phyloP scores from a whole-genome alignment of 37 sponge, comb jelly and placozoan species.

The Halichondria panicea region DNA sequence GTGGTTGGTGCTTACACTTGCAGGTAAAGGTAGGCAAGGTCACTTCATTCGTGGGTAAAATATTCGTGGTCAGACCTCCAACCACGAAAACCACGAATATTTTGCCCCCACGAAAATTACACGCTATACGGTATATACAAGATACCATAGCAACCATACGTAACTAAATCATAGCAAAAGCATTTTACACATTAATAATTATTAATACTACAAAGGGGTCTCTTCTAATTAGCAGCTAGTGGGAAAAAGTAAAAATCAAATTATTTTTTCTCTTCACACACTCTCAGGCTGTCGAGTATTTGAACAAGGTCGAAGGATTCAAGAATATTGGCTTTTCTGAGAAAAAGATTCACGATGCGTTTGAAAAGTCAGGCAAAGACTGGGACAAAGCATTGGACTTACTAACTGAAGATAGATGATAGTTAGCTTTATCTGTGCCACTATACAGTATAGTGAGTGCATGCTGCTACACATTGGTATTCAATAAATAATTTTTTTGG shows the following conservation, averaged over 20 bases:
- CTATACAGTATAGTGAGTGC: not conserved
- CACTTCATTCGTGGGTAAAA: not conserved
- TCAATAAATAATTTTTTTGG: not conserved
- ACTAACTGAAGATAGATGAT: constrained; percentile 35
- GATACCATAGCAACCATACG: too few species aligned
- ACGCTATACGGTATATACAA: too few species aligned
- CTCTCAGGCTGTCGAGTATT: constrained; percentile 67
- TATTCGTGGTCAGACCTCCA: not conserved
- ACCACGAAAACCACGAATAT: too few species aligned
- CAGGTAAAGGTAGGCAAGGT: not conserved
- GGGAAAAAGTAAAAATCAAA: not conserved
- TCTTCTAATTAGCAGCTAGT: not conserved
- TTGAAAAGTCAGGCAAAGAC: constrained; percentile 41
- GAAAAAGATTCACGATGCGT: constrained; percentile 62
- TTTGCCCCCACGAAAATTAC: too few species aligned
- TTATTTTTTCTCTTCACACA: not conserved
- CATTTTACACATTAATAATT: too few species aligned
- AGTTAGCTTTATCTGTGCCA: not conserved
- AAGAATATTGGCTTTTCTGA: constrained; percentile 67
- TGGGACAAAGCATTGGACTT: constrained; percentile 75
- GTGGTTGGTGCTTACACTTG: not conserved
- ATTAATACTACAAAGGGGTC: too few species aligned
- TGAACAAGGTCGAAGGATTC: constrained; percentile 45
- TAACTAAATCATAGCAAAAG: too few species aligned
- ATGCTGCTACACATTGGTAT: not conserved